These are phyloP conservation scores for Mesochorus sp. DNA, from an alignment of 2,888 invertebrate genomes.

Conservation along the genomic window DNA sequence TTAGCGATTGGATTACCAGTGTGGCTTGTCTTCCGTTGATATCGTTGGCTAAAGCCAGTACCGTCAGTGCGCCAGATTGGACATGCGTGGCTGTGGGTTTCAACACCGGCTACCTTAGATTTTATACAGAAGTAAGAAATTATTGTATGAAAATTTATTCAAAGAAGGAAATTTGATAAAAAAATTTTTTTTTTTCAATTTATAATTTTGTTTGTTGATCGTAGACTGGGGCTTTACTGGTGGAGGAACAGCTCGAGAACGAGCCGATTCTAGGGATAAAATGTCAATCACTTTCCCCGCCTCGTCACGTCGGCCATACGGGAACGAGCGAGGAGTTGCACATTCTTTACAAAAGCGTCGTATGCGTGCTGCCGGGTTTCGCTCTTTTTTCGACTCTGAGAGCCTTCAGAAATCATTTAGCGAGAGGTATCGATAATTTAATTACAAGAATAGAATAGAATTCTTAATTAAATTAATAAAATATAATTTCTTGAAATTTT, in stretches of 20 bases:
- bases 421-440: constrained; percentile 87
- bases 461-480: constrained; percentile 17
- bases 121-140: constrained; percentile 90
- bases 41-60: constrained; percentile 83
- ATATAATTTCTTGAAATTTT: background rate
- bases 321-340: constrained; percentile 87
- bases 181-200: background rate
- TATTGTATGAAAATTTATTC: background rate
- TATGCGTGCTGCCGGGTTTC: constrained; percentile 90
- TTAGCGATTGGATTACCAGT: constrained; percentile 83
- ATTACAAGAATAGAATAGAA: too few relatives aligned
- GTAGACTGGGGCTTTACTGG: constrained; percentile 89
- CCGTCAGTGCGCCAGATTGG: constrained; percentile 92
- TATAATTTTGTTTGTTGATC: background rate
- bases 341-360: constrained; percentile 88
- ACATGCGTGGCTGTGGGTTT: constrained; percentile 95
- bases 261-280: constrained; percentile 91
- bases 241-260: constrained; percentile 93
- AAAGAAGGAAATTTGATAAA: background rate
- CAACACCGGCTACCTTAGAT: constrained; percentile 91
- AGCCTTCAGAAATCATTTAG: constrained; percentile 90
- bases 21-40: constrained; percentile 83
- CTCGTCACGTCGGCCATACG: constrained; percentile 79
- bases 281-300: constrained; percentile 87
- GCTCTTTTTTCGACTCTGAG: constrained; percentile 91